Conservation (phyloP, 2,113 vertebrate genomes). For the Emberiza fucata region DNA sequence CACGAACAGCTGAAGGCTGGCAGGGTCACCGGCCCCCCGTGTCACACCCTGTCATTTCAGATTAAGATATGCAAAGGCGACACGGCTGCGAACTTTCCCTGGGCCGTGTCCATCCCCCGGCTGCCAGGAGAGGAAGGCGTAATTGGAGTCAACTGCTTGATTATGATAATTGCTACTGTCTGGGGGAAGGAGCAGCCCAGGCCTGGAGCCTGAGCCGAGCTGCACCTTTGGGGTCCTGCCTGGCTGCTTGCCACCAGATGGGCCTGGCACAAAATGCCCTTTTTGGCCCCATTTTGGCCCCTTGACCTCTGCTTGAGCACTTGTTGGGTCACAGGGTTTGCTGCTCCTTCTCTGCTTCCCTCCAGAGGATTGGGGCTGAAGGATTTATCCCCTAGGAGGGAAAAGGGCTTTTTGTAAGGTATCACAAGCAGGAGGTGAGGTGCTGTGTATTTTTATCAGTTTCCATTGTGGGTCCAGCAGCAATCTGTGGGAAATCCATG, state of each 20-base stretch:
- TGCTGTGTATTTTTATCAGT: constrained; percentile 34
- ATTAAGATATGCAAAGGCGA: constrained; percentile 98
- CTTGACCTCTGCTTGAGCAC: constrained; percentile 60
- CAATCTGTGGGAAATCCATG: constrained; percentile 50
- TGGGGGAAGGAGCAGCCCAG: constrained; percentile 74
- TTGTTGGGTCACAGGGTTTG: constrained; percentile 56
- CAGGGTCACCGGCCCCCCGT: constrained; percentile 85
- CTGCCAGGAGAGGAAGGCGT: constrained; percentile 90
- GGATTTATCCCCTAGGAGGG: constrained; percentile 66
- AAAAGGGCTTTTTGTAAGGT: constrained; percentile 18
- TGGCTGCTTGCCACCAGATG: constrained; percentile 48
- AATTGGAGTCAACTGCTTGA: constrained; percentile 99
- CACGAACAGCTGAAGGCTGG: constrained; percentile 83
- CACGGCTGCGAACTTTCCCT: constrained; percentile 80
- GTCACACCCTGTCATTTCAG: constrained; percentile 97
- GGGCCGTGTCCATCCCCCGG: constrained; percentile 77
- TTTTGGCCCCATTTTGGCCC: constrained; percentile 21
- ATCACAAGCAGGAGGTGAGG: constrained; percentile 32
- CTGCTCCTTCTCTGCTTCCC: constrained; percentile 22
- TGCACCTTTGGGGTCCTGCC: constrained; percentile 57
- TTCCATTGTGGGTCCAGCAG: constrained; percentile 9
- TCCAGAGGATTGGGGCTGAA: constrained; percentile 51
- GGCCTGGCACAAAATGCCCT: constrained; percentile 47
- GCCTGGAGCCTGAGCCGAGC: constrained; percentile 41
- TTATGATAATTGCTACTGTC: constrained; percentile 98